Evolutionary conservation across 2,113 vertebrate genomes (phyloP).

Genomic region (Oxyruncus cristatus): DNA sequence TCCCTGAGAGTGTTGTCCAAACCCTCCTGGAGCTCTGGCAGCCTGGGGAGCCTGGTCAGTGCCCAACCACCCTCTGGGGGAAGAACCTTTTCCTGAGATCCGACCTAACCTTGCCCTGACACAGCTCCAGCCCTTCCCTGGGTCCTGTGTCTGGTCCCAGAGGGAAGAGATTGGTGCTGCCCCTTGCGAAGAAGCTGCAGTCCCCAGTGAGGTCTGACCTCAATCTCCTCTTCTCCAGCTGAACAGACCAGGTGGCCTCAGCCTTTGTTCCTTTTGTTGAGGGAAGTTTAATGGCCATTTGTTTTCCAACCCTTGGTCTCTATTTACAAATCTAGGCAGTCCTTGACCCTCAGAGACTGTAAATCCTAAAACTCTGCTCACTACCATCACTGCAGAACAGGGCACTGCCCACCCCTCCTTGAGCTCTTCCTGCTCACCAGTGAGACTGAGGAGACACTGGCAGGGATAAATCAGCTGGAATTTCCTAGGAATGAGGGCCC

Average conservation of each 20-base stretch:
- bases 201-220: neutral
- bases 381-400: neutral
- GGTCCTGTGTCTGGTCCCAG: neutral
- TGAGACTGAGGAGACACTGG: fast-evolving
- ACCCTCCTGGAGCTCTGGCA: neutral
- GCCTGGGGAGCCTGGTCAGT: fast-evolving
- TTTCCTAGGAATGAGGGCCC: neutral
- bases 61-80: neutral
- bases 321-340: neutral
- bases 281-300: neutral
- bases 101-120: neutral
- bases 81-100: neutral
- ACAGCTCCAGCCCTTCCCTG: neutral
- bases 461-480: neutral
- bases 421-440: neutral
- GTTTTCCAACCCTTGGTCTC: neutral
- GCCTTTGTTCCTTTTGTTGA: neutral
- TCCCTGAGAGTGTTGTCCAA: fast-evolving
- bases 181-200: neutral
- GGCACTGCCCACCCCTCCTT: neutral
- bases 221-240: neutral
- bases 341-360: fast-evolving
- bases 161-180: neutral
- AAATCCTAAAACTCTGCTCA: neutral
- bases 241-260: neutral